phyloP scores from a whole-genome alignment of 2,888 invertebrate genomes.

The Shargacucullia verbasci region DNA sequence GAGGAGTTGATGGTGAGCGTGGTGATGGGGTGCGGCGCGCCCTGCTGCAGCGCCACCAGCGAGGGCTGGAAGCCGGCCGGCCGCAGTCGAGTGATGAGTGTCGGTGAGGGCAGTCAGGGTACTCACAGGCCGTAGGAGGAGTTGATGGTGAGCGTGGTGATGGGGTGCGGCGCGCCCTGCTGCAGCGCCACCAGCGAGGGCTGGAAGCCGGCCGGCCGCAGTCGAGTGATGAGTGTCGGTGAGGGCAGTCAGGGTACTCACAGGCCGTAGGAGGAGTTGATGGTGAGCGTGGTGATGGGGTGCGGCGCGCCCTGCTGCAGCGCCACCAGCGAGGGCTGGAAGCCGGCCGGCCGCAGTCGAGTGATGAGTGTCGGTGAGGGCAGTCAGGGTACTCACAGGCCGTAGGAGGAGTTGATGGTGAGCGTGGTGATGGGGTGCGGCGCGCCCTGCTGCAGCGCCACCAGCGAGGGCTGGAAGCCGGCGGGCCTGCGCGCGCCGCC shows the following conservation, averaged over 20 bases:
- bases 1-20: too few relatives aligned
- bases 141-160: conserved; percentile 97
- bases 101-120: too few relatives aligned
- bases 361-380: too few relatives aligned
- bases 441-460: conserved; percentile 96
- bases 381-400: conserved; percentile 97
- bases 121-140: conserved; percentile 99
- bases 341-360: conserved; percentile 93
- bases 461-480: conserved; percentile 99
- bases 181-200: conserved; percentile 98
- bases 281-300: conserved; percentile 96
- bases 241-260: too few relatives aligned
- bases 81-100: too few relatives aligned
- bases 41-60: too few relatives aligned
- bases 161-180: conserved; percentile 94
- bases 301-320: conserved; percentile 95
- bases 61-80: background rate
- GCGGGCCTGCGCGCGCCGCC: conserved; percentile 93
- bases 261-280: conserved; percentile 99
- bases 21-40: too few relatives aligned
- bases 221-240: too few relatives aligned
- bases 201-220: conserved; percentile 96
- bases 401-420: conserved; percentile 98
- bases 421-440: conserved; percentile 96
- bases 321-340: conserved; percentile 98